Conservation (phyloP, 2,888 invertebrate species). For the Nasonovia ribisnigri region DNA sequence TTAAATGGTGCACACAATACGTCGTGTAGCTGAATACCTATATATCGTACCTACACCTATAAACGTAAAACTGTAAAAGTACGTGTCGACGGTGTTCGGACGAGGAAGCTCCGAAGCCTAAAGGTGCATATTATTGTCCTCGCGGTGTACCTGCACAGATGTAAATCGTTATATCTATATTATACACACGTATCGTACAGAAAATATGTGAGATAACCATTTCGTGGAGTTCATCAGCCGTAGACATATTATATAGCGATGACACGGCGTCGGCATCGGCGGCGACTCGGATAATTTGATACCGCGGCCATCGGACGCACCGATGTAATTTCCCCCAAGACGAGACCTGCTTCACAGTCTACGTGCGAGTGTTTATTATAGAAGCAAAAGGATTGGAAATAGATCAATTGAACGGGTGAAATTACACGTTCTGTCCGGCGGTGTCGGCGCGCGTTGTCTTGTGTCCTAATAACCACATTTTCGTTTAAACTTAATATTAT, state of each 20-base stretch:
- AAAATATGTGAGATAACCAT: neutral
- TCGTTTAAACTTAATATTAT: neutral
- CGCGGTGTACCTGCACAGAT: neutral
- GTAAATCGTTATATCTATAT: neutral
- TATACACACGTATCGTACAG: neutral
- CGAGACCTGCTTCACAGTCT: constrained; percentile 34
- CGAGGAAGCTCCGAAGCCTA: too few relatives aligned
- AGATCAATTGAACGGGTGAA: constrained; percentile 52
- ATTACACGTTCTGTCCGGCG: constrained; percentile 38
- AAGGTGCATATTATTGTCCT: too few relatives aligned
- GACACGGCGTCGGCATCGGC: constrained; percentile 8
- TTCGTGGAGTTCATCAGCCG: constrained; percentile 14
- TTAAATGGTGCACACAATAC: neutral
- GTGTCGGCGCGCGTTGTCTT: constrained; percentile 4
- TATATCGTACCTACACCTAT: too few relatives aligned
- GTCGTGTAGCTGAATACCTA: neutral
- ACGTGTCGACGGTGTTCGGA: neutral
- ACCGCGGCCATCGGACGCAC: neutral
- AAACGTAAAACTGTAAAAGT: neutral
- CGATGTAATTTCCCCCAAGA: constrained; percentile 30
- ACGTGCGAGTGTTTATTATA: neutral
- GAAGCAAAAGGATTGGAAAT: constrained; percentile 56
- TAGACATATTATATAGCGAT: neutral
- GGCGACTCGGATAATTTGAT: constrained; percentile 48
- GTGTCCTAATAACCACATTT: constrained; percentile 46